Conservation (phyloP, 1,140 invertebrate species). For the Nephotettix cincticeps region DNA sequence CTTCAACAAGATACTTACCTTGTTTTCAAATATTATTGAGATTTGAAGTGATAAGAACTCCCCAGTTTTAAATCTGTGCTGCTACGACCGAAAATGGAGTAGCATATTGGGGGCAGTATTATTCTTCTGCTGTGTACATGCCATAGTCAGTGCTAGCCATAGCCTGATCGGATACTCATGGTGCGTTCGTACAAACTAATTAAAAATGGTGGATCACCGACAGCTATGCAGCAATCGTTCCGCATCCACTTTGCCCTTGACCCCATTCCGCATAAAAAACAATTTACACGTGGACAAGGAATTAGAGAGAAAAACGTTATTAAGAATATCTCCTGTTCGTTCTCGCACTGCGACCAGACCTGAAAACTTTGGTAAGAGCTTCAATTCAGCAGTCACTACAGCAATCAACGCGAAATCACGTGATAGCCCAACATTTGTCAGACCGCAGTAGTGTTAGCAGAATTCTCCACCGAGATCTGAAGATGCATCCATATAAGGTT, state of each 20-base stretch:
- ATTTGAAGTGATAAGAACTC: no score
- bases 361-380: conserved; percentile 29
- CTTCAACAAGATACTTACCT: no score
- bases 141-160: conserved; percentile 32
- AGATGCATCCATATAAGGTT: conserved; percentile 30
- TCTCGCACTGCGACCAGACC: conserved; percentile 27
- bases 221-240: conserved; percentile 31
- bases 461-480: conserved; percentile 30
- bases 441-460: conserved; percentile 29
- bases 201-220: conserved; percentile 33
- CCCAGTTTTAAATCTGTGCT: conserved; percentile 4
- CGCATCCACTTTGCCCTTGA: conserved; percentile 26
- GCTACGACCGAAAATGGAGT: neutral
- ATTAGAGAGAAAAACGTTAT: conserved; percentile 35
- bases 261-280: conserved; percentile 28
- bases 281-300: conserved; percentile 28
- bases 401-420: conserved; percentile 32
- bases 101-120: neutral
- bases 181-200: conserved; percentile 35
- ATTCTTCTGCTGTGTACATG: conserved; percentile 2
- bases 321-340: conserved; percentile 31
- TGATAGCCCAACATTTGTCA: conserved; percentile 29
- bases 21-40: no score
- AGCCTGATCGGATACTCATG: conserved; percentile 31
- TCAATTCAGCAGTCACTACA: conserved; percentile 28